A percentile compares a stretch with the other conserved stretches of the same genome.
phyloP scores from a whole-genome alignment of 92 coral and sea anemone genomes.

The Actinostola sp. region DNA sequence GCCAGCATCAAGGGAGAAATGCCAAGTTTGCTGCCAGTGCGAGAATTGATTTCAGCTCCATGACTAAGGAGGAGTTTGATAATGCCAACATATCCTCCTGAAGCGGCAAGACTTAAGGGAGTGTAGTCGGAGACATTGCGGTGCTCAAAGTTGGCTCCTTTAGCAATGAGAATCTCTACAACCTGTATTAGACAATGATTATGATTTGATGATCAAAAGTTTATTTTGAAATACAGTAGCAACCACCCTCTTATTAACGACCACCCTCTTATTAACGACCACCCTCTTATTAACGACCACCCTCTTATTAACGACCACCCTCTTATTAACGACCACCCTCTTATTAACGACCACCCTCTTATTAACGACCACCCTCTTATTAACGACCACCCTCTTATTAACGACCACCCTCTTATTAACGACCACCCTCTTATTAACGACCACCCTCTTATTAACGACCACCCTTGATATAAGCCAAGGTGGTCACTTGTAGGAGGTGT shows the following conservation, averaged over 20 bases:
- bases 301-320: too few relatives aligned
- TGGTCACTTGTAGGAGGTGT: too few relatives aligned
- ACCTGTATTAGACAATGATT: conserved; percentile 66
- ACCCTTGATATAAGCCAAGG: neutral
- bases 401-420: too few relatives aligned
- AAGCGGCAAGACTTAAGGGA: conserved; percentile 94
- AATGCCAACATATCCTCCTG: conserved; percentile 98
- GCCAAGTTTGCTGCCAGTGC: conserved; percentile 98
- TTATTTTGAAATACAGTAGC: neutral
- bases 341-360: too few relatives aligned
- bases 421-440: too few relatives aligned
- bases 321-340: too few relatives aligned
- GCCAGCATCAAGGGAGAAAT: conserved; percentile 99
- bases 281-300: too few relatives aligned
- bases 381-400: too few relatives aligned
- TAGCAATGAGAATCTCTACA: conserved; percentile 93
- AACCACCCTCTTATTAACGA: too few relatives aligned
- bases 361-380: too few relatives aligned
- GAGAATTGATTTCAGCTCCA: conserved; percentile 98
- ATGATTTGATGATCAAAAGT: neutral
- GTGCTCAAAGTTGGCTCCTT: conserved; percentile 96
- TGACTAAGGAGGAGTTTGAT: conserved; percentile 86
- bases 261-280: too few relatives aligned
- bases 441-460: too few relatives aligned
- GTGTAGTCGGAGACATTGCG: conserved; percentile 99